phyloP scores from a whole-genome alignment of 2,797 vertebrate species.

The Arnoldichthys spilopterus region DNA sequence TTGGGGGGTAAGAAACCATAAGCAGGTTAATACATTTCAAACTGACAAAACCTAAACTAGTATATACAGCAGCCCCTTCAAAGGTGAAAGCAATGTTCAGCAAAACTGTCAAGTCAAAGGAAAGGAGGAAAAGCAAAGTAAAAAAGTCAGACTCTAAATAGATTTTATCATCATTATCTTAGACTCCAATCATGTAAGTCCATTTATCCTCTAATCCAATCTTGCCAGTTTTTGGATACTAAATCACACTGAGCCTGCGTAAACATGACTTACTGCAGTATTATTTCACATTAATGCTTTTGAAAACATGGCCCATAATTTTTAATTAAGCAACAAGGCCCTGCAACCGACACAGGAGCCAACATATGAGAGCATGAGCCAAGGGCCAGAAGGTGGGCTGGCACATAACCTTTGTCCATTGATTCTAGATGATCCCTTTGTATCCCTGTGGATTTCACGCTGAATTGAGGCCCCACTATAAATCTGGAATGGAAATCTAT shows the following conservation, averaged over 20 bases:
- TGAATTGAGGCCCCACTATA: conserved; percentile 62
- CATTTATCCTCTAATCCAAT: conserved; percentile 14
- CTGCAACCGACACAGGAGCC: conserved; percentile 62
- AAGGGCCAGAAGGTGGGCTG: conserved; percentile 68
- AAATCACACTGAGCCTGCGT: conserved; percentile 28
- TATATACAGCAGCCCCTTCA: not conserved
- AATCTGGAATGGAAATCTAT: conserved; percentile 61
- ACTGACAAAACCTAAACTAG: not conserved
- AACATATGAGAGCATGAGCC: conserved; percentile 55
- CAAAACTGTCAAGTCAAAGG: too few relatives aligned
- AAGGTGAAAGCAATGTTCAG: not conserved
- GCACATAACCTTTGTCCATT: conserved; percentile 75
- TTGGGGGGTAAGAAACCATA: not conserved
- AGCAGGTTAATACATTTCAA: not conserved
- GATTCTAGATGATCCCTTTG: conserved; percentile 72
- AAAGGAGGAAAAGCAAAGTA: not conserved
- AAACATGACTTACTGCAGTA: conserved; percentile 24
- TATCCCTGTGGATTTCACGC: conserved; percentile 63
- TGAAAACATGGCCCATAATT: conserved; percentile 31
- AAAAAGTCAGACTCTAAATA: not conserved
- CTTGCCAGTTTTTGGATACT: not conserved
- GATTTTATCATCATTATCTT: too few relatives aligned
- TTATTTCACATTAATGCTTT: conserved; percentile 42
- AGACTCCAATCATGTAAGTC: not conserved
- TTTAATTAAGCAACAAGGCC: conserved; percentile 71